Evolutionary conservation across 2,797 vertebrate species (phyloP).

Genomic region (Streptopelia turtur): DNA sequence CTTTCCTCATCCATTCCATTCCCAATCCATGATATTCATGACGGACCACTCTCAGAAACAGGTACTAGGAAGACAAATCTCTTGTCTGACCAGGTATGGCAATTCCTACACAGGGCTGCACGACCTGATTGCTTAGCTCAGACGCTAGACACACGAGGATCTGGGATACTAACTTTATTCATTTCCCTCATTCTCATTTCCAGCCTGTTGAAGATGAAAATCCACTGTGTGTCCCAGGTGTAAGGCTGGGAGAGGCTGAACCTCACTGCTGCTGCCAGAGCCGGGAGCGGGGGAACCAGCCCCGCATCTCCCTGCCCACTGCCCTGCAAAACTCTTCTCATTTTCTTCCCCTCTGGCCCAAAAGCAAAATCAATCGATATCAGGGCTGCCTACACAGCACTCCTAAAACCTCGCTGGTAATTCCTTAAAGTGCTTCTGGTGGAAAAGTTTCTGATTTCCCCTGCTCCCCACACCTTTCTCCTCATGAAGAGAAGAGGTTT

Average conservation of each 20-base stretch:
- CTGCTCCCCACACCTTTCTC: background rate
- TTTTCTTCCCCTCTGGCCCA: background rate
- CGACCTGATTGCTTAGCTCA: background rate
- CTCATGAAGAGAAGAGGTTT: background rate
- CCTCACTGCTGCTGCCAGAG: background rate
- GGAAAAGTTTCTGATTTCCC: background rate
- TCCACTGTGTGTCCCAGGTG: background rate
- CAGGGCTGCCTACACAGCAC: background rate
- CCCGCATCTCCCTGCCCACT: background rate
- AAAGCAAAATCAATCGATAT: background rate
- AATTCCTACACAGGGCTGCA: background rate
- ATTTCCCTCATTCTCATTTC: background rate
- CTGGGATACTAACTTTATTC: background rate
- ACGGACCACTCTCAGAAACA: background rate
- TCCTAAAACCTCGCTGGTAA: background rate
- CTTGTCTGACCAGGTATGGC: background rate
- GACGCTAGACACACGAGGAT: rapidly evolving
- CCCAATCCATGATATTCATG: background rate
- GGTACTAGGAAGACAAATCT: background rate
- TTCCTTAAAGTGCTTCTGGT: background rate
- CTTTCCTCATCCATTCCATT: background rate
- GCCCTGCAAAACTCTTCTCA: background rate
- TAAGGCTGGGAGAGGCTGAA: background rate
- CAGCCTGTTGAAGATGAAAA: background rate
- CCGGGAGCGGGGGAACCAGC: background rate